A percentile compares a stretch with the other conserved stretches of the same genome.
phyloP scores from a whole-genome alignment of 1,140 invertebrate genomes.

The Scaptomyza pallida region DNA sequence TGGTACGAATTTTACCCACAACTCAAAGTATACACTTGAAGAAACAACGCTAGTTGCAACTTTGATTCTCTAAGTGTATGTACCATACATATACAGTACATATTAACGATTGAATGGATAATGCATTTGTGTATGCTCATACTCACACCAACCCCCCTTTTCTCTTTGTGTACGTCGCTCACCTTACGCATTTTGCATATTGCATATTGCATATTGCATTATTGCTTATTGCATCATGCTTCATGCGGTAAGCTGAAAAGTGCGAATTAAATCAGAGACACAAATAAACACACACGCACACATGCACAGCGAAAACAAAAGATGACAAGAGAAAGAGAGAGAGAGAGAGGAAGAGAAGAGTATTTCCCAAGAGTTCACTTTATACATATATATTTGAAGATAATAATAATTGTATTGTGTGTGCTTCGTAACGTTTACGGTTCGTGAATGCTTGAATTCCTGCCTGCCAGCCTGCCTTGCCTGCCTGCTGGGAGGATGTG shows the following conservation, averaged over 20 bases:
- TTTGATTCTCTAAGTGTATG: not conserved
- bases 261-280: constrained; percentile 1
- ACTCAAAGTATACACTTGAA: not conserved
- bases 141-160: no score
- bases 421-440: not conserved
- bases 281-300: not conserved
- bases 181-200: constrained; percentile 15
- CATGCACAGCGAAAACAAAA: constrained; percentile 2
- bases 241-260: constrained; percentile 35
- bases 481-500: constrained; percentile 24
- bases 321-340: not conserved
- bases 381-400: constrained; percentile 27
- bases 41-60: not conserved
- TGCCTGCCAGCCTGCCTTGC: not conserved
- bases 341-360: not conserved
- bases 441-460: not conserved
- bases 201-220: constrained; percentile 8
- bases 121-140: not conserved
- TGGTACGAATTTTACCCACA: not conserved
- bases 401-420: constrained; percentile 49
- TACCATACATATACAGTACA: no score
- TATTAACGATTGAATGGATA: constrained; percentile 6
- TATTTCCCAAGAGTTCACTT: constrained; percentile 41
- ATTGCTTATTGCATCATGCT: constrained; percentile 67
- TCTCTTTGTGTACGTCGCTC: no score